A percentile compares a stretch with the other conserved stretches of the same genome.
phyloP scores from a whole-genome alignment of 2,888 invertebrate genomes.

The Salpingus planirostris region DNA sequence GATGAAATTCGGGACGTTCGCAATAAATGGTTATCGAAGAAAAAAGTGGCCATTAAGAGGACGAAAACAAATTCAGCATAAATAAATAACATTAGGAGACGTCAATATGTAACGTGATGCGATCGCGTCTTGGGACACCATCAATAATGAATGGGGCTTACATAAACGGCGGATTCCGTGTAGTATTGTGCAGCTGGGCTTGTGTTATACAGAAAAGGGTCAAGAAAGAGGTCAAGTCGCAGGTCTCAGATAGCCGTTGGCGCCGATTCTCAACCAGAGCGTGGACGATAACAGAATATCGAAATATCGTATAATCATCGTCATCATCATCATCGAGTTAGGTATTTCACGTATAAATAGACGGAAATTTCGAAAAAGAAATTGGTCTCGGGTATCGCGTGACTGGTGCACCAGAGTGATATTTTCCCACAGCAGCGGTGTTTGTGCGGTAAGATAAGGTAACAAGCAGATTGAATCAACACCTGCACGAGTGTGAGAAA shows the following conservation, averaged over 20 bases:
- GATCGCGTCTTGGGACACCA: no score
- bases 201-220: conserved; percentile 18
- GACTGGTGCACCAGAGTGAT: conserved; percentile 17
- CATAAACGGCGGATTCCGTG: conserved; percentile 14
- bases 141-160: conserved; percentile 11
- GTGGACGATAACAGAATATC: conserved; percentile 22
- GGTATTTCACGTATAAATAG: no score
- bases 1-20: no score
- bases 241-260: conserved; percentile 22
- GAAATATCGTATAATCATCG: no score
- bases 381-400: conserved; percentile 10
- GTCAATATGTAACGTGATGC: conserved; percentile 1
- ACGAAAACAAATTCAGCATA: no score
- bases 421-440: conserved; percentile 35
- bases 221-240: conserved; percentile 21
- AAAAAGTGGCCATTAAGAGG: no score
- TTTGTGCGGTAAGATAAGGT: conserved; percentile 35
- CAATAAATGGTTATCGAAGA: no score
- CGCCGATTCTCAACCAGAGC: conserved; percentile 27
- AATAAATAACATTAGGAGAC: background rate
- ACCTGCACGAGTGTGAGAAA: conserved; percentile 37
- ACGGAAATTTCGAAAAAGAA: background rate
- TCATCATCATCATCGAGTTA: no score
- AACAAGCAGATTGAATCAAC: conserved; percentile 34
- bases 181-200: conserved; percentile 22